These are phyloP conservation scores for Falcaria lacertinaria DNA, from an alignment of 2,888 invertebrate species.

Conservation along the genomic window DNA sequence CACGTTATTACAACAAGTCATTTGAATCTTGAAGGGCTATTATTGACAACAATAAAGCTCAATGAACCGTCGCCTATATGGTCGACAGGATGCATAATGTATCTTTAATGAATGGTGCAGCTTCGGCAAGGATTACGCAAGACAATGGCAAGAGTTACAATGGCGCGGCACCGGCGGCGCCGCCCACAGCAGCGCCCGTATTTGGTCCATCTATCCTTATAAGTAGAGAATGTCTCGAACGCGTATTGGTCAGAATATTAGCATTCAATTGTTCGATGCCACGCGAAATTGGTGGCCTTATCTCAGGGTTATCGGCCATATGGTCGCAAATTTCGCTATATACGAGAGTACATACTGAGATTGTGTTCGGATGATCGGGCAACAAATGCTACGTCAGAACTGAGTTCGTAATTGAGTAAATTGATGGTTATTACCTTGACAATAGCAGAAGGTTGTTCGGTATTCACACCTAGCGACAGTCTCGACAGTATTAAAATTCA, in stretches of 20 bases:
- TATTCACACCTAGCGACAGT: slow-evolving; percentile 41
- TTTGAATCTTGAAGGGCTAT: slow-evolving; percentile 3
- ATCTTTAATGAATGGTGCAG: slow-evolving; percentile 49
- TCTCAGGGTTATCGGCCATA: slow-evolving; percentile 36
- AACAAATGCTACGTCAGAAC: slow-evolving; percentile 8
- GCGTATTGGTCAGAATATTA: slow-evolving; percentile 37
- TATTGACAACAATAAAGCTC: slow-evolving; percentile 36
- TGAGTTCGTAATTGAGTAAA: slow-evolving; percentile 32
- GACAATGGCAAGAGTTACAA: slow-evolving; percentile 57
- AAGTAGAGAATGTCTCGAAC: slow-evolving; percentile 59
- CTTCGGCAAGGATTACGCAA: slow-evolving; percentile 57
- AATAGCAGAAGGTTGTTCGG: slow-evolving; percentile 34
- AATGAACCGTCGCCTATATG: slow-evolving; percentile 57
- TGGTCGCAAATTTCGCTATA: slow-evolving; percentile 30
- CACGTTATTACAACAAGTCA: too few species aligned
- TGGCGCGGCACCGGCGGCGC: slow-evolving; percentile 44
- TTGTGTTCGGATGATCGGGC: slow-evolving; percentile 12
- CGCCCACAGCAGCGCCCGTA: slow-evolving; percentile 60
- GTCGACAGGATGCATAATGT: slow-evolving; percentile 63
- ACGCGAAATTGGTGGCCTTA: slow-evolving; percentile 39
- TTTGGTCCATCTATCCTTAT: slow-evolving; percentile 64
- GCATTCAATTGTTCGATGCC: slow-evolving; percentile 54
- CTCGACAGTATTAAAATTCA: slow-evolving; percentile 62
- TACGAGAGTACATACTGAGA: background rate
- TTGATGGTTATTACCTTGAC: slow-evolving; percentile 36